phyloP scores from a whole-genome alignment of 2,113 vertebrate genomes.

The Carollia perspicillata region DNA sequence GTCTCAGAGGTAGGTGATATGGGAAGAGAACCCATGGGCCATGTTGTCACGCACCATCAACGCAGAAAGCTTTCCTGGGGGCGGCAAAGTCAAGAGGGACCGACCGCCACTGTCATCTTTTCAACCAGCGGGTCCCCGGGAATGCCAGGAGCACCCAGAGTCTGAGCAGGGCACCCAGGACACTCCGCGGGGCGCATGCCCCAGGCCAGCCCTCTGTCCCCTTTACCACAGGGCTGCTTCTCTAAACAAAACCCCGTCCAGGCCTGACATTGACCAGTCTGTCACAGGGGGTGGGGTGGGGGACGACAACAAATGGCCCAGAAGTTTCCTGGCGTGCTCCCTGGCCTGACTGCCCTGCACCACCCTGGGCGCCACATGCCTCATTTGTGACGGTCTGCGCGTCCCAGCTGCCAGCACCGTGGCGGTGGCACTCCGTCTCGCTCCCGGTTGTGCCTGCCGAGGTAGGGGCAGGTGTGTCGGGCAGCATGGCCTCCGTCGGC shows the following conservation, averaged over 20 bases:
- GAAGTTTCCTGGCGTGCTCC: background rate
- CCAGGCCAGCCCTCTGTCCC: background rate
- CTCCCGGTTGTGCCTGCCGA: rapidly evolving
- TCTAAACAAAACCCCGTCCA: background rate
- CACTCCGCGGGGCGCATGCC: background rate
- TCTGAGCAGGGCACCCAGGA: background rate
- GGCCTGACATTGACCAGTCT: background rate
- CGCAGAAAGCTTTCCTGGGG: background rate
- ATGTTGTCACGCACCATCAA: too few relatives aligned
- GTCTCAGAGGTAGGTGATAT: background rate
- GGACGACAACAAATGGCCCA: too few relatives aligned
- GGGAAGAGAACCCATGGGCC: background rate
- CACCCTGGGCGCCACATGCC: rapidly evolving
- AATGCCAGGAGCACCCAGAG: background rate
- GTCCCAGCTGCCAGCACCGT: rapidly evolving
- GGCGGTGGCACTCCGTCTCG: rapidly evolving
- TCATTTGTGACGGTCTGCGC: rapidly evolving
- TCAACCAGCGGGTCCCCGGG: background rate
- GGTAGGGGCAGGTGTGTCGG: too few relatives aligned
- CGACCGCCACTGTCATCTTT: background rate
- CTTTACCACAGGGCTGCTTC: background rate
- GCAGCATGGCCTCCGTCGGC: rapidly evolving
- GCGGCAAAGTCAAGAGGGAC: background rate
- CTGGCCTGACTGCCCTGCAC: too few relatives aligned
- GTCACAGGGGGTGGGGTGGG: background rate